Evolutionary conservation across 2,888 invertebrate species (phyloP), one percentile per base, ranked within the genome.

Genomic region (Eristalis tenax): DNA sequence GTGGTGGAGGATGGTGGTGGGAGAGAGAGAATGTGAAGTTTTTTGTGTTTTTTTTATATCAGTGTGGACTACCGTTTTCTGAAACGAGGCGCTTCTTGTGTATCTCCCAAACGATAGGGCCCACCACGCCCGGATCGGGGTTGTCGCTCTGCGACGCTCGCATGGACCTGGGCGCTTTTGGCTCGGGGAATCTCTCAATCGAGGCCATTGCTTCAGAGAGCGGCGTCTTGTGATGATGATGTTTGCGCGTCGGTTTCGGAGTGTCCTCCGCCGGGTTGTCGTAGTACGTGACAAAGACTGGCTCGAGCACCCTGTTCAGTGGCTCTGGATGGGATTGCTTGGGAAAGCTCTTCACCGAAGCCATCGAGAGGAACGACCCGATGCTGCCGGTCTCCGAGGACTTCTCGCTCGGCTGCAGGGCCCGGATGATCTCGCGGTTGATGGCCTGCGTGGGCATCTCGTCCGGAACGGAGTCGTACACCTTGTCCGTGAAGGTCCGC

Each of bases 351-450:
- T 96, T 96, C 11, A 97, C 96, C 2, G 97, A 97, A 26, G 97
- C 97, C 97, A 97, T 97, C 0, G 97, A 97, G 5, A 97, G 94
- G 90, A 96, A 97, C 0, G 97, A 97, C 65, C 96, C 96, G 0
- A 97, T 95, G 4, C 95, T 95, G 5, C 93, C 94, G 0, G 94
- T 94, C 8, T 93, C 93, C 1, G 92, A 92, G 10, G 92, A 92
- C 57, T 91, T 92, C 22, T 92, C 92, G 0, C 91, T 90, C 6
- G 91, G 91, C 13, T 91, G 91, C 0, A 90, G 82, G 0, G 90
- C 90, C 8, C 91, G 90, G 70, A 92, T 90, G 26, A 93, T 90
- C 83, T 93, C 91, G 22, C 91, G 91, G 75, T 92, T 93, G 4
- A 92, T 92, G 23, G 92, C 92, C 73, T 93, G 91, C 0, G 91